Evolutionary conservation across 2,113 vertebrate genomes (phyloP), one percentile per base, ranked within the genome.

Genomic region (Bolborhynchus lineola): DNA sequence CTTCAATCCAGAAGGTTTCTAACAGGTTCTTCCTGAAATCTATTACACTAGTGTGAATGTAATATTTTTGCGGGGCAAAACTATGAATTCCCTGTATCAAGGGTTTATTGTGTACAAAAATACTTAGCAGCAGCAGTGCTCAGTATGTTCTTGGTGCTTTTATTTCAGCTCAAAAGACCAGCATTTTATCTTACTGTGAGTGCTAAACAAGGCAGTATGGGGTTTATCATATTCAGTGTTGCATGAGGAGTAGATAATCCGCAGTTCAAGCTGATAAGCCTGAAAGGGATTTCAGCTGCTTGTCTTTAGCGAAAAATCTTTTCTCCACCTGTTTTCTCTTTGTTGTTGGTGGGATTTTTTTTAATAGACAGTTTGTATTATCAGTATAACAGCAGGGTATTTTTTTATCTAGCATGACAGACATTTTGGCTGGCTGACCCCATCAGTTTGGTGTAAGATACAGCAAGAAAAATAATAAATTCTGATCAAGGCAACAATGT

Each of bases 201-300:
- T 63, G 71, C 72, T 90, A 88, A 95, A 97, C 59, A 69, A 62
- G 72, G 75, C 86, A 84, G 81, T 93, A 57, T 90, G 71, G 55
- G 96, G 71, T 92, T 90, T 93, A 88, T 94, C n/a, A 81, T 92
- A 92, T 64, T 92, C 89, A 89, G 94, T 78, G 46, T 78, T 86
- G 53, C 70, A 80, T 67, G 39, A 68, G 52, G 50, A 85, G 19
- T 37, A 83, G 47, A 75, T 95, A 95, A 93, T 90, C 93, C 42
- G 88, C 25, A 86, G 5, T 87, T 91, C 70, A 83, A 84, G 90
- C 57, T 85, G 88, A 68, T 83, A 79, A 95, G 53, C 44, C 35
- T 86, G 59, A 90, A 92, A 95, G 59, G 72, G 88, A 90, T 95
- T 95, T 95, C 55, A 92, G 46, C 42, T 72, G 84, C 50, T 71